These are phyloP conservation scores for Bergia sp. DNA, from an alignment of 92 coral and sea anemone genomes.

Conservation along the genomic window DNA sequence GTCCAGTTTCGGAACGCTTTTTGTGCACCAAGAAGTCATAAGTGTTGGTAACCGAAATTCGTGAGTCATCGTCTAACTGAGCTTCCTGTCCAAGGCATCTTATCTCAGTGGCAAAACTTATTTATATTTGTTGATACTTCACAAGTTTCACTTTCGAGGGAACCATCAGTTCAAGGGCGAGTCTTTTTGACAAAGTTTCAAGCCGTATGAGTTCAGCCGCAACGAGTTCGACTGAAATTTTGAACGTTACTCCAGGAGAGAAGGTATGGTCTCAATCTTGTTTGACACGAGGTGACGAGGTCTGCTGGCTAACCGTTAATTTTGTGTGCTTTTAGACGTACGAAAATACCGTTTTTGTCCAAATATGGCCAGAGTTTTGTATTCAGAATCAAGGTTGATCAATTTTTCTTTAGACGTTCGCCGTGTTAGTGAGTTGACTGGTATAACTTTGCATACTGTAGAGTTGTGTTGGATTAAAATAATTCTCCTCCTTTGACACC, in stretches of 20 bases:
- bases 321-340: slow-evolving; percentile 1
- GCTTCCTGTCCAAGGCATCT: slow-evolving; percentile 50
- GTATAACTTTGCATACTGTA: slow-evolving; percentile 22
- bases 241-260: slow-evolving; percentile 44
- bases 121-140: slow-evolving; percentile 36
- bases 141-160: slow-evolving; percentile 45
- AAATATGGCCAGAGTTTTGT: slow-evolving; percentile 40
- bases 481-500: neutral
- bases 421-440: slow-evolving; percentile 34
- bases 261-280: slow-evolving; percentile 9
- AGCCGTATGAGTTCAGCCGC: slow-evolving; percentile 56
- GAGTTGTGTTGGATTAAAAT: neutral
- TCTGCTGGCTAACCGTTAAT: slow-evolving; percentile 10
- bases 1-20: slow-evolving; percentile 28
- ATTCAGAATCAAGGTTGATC: neutral
- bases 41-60: slow-evolving; percentile 34
- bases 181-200: slow-evolving; percentile 46
- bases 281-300: slow-evolving; percentile 33
- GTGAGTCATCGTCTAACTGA: slow-evolving; percentile 41
- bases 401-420: slow-evolving; percentile 21
- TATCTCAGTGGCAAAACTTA: slow-evolving; percentile 31
- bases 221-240: slow-evolving; percentile 46
- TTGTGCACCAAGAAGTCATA: slow-evolving; percentile 27
- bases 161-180: slow-evolving; percentile 35
- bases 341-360: slow-evolving; percentile 23